Evolutionary conservation across 2,797 vertebrate genomes (phyloP), one percentile per base, ranked within the genome.

Genomic region (Distichodus sexfasciatus): DNA sequence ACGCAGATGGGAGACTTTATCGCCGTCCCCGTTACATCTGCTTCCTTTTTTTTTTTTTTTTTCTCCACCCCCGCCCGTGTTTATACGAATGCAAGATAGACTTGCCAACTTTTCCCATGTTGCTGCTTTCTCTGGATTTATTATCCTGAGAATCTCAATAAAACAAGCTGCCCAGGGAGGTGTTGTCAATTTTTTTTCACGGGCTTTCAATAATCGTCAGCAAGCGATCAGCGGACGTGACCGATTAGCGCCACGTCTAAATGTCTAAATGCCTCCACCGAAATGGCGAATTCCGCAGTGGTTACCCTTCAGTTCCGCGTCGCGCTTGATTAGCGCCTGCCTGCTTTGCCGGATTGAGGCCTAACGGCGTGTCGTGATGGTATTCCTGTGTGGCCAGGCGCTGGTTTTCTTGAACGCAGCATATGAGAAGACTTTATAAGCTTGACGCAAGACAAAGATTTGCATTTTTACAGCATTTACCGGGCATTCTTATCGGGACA

Each of bases 1-100:
- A 46, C 35, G 24, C 36, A 60, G 57, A 81, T 80, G 82, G 74
- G 67, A 68, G 36, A 55, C 74, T 61, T 71, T 74, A 80, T 79
- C 10, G 71, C 72, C 78, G 68, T 66, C 70, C 35, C n/a, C 36
- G 36, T 66, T 66, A 59, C 46, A 28, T 40, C 38, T 21, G 26
- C 43, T 72, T 58, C 60, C 55, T 28, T 36, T 40, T 51, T 53
- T 65, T 47, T 58, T n/a, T n/a, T n/a, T n/a, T n/a, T n/a, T n/a
- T n/a, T n/a, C n/a, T n/a, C n/a, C n/a, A n/a, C n/a, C n/a, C n/a
- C n/a, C n/a, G n/a, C n/a, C n/a, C n/a, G n/a, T n/a, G n/a, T n/a
- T n/a, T n/a, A n/a, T n/a, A n/a, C n/a, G n/a, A n/a, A 19, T 19
- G 2, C n/a, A 19, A 33, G 31, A 61, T 66, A 61, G 53, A 60